Evolutionary conservation across 1,140 invertebrate genomes (phyloP).

Genomic region (Drosophila persimilis): DNA sequence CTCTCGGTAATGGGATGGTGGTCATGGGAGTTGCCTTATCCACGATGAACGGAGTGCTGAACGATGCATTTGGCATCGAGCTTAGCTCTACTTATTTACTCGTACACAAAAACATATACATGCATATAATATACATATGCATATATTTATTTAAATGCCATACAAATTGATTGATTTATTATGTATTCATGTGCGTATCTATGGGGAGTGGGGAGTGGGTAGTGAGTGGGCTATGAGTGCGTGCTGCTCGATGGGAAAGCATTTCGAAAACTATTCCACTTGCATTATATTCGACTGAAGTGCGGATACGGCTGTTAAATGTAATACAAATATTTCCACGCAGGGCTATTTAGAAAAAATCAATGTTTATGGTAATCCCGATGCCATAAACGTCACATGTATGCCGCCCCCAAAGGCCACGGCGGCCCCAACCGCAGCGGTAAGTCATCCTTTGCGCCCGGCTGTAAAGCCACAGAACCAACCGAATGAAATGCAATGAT

Average conservation of each 20-base stretch:
- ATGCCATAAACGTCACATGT: slow-evolving; percentile 64
- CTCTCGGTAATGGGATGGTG: slow-evolving; percentile 6
- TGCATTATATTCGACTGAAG: slow-evolving; percentile 33
- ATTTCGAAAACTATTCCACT: slow-evolving; percentile 66
- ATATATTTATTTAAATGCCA: slow-evolving; percentile 32
- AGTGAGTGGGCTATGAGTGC: slow-evolving; percentile 25
- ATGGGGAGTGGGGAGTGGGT: slow-evolving; percentile 13
- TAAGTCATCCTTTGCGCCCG: slow-evolving; percentile 50
- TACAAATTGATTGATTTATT: slow-evolving; percentile 78
- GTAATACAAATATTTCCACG: slow-evolving; percentile 43
- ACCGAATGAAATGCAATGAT: slow-evolving; percentile 35
- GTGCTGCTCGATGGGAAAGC: slow-evolving; percentile 22
- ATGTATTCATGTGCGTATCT: slow-evolving; percentile 35
- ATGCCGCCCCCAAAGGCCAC: slow-evolving; percentile 63
- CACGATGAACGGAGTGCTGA: no score
- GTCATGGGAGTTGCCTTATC: background rate
- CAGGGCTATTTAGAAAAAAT: slow-evolving; percentile 80
- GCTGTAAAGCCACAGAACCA: slow-evolving; percentile 10
- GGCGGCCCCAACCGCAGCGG: slow-evolving; percentile 46
- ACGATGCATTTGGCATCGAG: slow-evolving; percentile 29
- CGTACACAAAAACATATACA: background rate
- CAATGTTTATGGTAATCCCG: slow-evolving; percentile 74
- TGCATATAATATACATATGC: slow-evolving; percentile 1
- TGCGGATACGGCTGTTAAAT: slow-evolving; percentile 23
- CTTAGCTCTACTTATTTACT: slow-evolving; percentile 32